These are phyloP conservation scores for Phymorhynchus buccinoides DNA, from an alignment of 1,140 invertebrate species.

Conservation along the genomic window DNA sequence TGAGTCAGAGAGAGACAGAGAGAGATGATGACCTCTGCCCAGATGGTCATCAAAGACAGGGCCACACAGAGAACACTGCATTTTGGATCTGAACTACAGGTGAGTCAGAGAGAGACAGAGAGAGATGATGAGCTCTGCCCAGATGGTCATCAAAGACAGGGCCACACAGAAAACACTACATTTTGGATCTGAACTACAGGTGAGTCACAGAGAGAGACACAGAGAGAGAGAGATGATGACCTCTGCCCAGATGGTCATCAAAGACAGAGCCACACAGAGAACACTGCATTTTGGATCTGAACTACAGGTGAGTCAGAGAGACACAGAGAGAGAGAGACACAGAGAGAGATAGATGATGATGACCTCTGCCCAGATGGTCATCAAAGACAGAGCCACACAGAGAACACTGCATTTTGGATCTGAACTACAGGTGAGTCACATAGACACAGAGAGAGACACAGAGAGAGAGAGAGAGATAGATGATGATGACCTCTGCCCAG, in stretches of 20 bases:
- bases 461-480: no score
- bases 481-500: no score
- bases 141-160: slow-evolving; percentile 67
- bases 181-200: slow-evolving; percentile 66
- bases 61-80: slow-evolving; percentile 65
- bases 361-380: slow-evolving; percentile 60
- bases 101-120: no score
- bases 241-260: slow-evolving; percentile 63
- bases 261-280: slow-evolving; percentile 66
- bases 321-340: no score
- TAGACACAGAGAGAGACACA: no score
- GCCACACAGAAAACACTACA: slow-evolving; percentile 65
- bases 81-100: slow-evolving; percentile 66
- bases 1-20: no score
- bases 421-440: slow-evolving; percentile 61
- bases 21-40: slow-evolving; percentile 62
- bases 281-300: slow-evolving; percentile 68
- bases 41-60: slow-evolving; percentile 67
- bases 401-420: slow-evolving; percentile 65
- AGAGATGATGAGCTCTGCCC: slow-evolving; percentile 62
- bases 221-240: no score
- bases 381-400: slow-evolving; percentile 68
- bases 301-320: slow-evolving; percentile 54
- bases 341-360: no score
- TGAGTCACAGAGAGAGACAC: no score